These are phyloP conservation scores for Cryptops parisi DNA, from an alignment of 2,888 invertebrate species.

Conservation along the genomic window DNA sequence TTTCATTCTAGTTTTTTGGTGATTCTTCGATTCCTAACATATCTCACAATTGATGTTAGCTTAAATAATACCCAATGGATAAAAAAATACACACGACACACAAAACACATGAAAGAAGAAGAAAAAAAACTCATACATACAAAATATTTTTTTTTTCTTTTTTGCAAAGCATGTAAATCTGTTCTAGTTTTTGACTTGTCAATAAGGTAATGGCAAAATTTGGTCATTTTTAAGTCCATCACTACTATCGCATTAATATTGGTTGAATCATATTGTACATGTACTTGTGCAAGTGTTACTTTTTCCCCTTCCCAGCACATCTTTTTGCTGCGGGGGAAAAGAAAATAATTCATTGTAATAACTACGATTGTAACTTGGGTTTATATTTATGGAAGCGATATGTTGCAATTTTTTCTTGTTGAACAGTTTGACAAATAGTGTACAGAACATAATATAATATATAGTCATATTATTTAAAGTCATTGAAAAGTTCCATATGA, in stretches of 20 bases:
- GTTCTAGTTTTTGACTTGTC: too few relatives aligned
- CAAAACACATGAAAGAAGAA: too few relatives aligned
- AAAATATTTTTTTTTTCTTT: too few relatives aligned
- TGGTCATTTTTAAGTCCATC: too few relatives aligned
- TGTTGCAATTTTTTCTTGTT: conserved; percentile 10
- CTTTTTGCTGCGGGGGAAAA: background rate
- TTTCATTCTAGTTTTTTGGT: background rate
- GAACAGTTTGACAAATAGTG: conserved; percentile 10
- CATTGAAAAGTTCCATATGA: conserved; percentile 8
- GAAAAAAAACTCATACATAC: too few relatives aligned
- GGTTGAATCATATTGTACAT: too few relatives aligned
- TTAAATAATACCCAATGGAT: background rate
- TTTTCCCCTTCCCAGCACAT: background rate
- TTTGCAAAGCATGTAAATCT: too few relatives aligned
- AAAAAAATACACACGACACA: background rate
- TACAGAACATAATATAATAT: conserved; percentile 14
- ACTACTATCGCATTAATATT: too few relatives aligned
- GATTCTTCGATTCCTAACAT: conserved; percentile 4
- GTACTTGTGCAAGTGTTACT: too few relatives aligned
- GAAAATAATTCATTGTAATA: background rate
- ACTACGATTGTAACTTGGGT: conserved; percentile 5
- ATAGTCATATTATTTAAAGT: conserved; percentile 8
- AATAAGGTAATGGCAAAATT: too few relatives aligned
- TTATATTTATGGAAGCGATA: conserved; percentile 9
- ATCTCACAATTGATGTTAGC: conserved; percentile 8